Evolutionary conservation across 2,113 vertebrate genomes (phyloP), one percentile per base, ranked within the genome.

Genomic region (Benitochromis conjunctus): DNA sequence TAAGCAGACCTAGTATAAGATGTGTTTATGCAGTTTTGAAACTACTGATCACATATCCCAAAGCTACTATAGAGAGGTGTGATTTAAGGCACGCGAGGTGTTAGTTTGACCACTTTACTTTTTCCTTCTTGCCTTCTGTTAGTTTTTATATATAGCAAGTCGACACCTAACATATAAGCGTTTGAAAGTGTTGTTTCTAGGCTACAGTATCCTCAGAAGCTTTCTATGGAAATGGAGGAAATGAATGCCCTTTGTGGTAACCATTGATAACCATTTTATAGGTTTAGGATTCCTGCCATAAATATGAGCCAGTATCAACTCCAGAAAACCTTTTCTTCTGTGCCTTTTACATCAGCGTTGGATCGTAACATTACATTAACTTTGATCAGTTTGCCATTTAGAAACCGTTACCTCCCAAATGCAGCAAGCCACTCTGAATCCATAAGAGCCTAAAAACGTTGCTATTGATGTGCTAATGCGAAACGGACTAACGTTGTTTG

Each of bases 1-100:
- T 96, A 62, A 90, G 94, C 80, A 21, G 24, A n/a, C 43, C 24
- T 38, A 6, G 10, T 12, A 6, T 12, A 2, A 74, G 48, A 56
- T 0, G 3, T 36, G 43, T 81, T 80, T 51, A 76, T 26, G 43
- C 69, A 51, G 69, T 19, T 53, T 53, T 9, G 10, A 53, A 34
- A 76, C 41, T 19, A 38, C 48, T 21, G 74, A 51, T 66, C 41
- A 18, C 9, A 1, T 19, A 66, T 34, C 38, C 41, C 3, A 4
- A 1, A 43, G 80, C 36, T 55, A 38, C 51, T 78, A 55, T 55
- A 78, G 48, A 21, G 12, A 34, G 26, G 46, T 53, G 71, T 3
- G 1, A 76, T 76, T 53, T 76, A 46, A 46, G n/a, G 71, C 71
- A 53, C 71, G 46, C 53, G 26, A 76, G 46, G 10, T 76, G 71